Evolutionary conservation across 2,888 invertebrate genomes (phyloP).

Genomic region (Chymomyza procnemis): DNA sequence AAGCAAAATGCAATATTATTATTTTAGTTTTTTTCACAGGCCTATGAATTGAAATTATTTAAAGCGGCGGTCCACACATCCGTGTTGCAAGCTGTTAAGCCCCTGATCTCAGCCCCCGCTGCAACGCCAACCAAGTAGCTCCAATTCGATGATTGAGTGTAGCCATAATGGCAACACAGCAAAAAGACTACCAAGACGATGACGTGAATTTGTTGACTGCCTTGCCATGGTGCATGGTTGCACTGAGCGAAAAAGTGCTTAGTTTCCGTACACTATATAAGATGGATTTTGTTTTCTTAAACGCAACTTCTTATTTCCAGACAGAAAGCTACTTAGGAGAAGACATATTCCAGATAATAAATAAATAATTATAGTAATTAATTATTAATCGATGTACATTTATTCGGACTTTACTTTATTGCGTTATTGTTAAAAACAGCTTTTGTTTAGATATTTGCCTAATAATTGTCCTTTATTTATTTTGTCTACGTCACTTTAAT

Average conservation of each 20-base stretch:
- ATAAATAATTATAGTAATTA: too few species aligned
- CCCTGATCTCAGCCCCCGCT: background rate
- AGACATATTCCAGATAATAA: too few species aligned
- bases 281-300: too few species aligned
- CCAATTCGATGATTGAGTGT: background rate
- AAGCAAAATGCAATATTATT: conserved; percentile 31
- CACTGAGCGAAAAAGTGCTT: conserved; percentile 16
- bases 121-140: background rate
- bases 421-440: too few species aligned
- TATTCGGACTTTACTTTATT: too few species aligned
- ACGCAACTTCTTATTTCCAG: too few species aligned
- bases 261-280: too few species aligned
- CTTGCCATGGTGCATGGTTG: conserved; percentile 10
- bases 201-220: background rate
- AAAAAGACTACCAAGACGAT: background rate
- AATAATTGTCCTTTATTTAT: too few species aligned
- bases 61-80: conserved; percentile 32
- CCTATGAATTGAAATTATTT: conserved; percentile 34
- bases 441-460: too few species aligned
- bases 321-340: too few species aligned
- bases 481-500: too few species aligned
- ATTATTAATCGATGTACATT: too few species aligned
- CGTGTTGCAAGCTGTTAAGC: conserved; percentile 20
- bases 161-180: conserved; percentile 2
- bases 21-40: conserved; percentile 33